These are phyloP conservation scores for Sclerodermus sp. DNA, from an alignment of 2,888 invertebrate species.

Conservation along the genomic window DNA sequence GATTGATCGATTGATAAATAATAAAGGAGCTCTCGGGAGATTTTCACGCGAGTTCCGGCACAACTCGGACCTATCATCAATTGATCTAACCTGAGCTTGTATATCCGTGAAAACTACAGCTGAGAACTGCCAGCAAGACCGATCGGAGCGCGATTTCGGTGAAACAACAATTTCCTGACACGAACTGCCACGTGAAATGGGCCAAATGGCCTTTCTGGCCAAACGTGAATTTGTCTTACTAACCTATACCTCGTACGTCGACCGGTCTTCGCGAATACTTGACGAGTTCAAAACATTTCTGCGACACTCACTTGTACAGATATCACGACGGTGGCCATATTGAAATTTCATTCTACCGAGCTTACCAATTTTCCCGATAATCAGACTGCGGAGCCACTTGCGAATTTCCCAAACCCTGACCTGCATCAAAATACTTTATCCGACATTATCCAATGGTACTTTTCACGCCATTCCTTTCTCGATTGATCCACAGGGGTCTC, in stretches of 20 bases:
- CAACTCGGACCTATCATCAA: no score
- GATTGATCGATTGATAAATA: no score
- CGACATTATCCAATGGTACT: no score
- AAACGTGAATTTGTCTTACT: slow-evolving; percentile 29
- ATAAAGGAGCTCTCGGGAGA: no score
- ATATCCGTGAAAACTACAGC: no score
- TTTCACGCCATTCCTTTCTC: no score
- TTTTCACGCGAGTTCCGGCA: no score
- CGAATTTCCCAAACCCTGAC: no score
- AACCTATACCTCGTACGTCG: slow-evolving; percentile 48
- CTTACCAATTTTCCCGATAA: background rate
- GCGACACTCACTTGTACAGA: slow-evolving; percentile 44
- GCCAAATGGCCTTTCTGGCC: background rate
- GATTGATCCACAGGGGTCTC: no score
- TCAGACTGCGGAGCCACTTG: background rate
- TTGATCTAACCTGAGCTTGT: no score
- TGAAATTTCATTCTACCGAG: slow-evolving; percentile 35
- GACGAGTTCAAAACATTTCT: slow-evolving; percentile 44
- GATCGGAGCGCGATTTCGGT: slow-evolving; percentile 9
- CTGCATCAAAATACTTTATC: no score
- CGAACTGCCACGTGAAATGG: slow-evolving; percentile 9
- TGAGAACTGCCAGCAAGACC: background rate
- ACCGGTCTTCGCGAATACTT: slow-evolving; percentile 44
- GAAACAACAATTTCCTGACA: slow-evolving; percentile 25
- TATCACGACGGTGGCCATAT: slow-evolving; percentile 46